Conservation (phyloP, 2,113 vertebrate species). For the Oreochromis spilurus region DNA sequence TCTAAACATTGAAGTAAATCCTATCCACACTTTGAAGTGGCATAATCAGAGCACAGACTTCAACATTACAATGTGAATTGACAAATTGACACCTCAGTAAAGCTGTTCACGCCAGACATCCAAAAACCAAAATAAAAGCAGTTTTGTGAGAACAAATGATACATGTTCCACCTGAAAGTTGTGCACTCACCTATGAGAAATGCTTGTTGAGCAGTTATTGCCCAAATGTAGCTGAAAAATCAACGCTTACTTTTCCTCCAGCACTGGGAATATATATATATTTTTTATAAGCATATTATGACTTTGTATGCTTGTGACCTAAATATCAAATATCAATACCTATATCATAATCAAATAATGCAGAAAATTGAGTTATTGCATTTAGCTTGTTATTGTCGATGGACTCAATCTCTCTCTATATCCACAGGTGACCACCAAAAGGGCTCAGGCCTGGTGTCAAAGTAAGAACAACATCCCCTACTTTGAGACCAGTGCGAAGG, state of each 20-base stretch:
- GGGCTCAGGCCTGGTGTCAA: conserved; percentile 98
- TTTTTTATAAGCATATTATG: not conserved
- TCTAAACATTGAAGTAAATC: not conserved
- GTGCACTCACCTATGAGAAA: not conserved
- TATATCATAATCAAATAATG: not conserved
- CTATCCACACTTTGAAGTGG: not conserved
- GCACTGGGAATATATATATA: not conserved
- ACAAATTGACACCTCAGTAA: not conserved
- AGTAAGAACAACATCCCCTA: conserved; percentile 99
- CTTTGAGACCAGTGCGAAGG: conserved; percentile 98
- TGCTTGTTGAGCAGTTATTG: not conserved
- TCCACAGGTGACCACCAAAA: conserved; percentile 91
- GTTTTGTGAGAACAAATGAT: not conserved
- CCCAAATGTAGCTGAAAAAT: not conserved
- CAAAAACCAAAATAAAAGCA: not conserved
- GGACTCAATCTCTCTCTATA: not conserved
- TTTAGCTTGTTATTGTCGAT: not conserved
- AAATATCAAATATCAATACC: not conserved
- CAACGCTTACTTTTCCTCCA: not conserved
- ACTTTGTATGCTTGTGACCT: not conserved
- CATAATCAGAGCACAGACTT: not conserved
- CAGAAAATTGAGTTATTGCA: not conserved
- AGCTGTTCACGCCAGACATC: not conserved
- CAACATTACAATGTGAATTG: not conserved
- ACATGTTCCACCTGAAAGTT: not conserved